These are phyloP conservation scores for Mesocentrotus franciscanus DNA, from an alignment of 53 echinoderm and acorn worm genomes.

Conservation along the genomic window DNA sequence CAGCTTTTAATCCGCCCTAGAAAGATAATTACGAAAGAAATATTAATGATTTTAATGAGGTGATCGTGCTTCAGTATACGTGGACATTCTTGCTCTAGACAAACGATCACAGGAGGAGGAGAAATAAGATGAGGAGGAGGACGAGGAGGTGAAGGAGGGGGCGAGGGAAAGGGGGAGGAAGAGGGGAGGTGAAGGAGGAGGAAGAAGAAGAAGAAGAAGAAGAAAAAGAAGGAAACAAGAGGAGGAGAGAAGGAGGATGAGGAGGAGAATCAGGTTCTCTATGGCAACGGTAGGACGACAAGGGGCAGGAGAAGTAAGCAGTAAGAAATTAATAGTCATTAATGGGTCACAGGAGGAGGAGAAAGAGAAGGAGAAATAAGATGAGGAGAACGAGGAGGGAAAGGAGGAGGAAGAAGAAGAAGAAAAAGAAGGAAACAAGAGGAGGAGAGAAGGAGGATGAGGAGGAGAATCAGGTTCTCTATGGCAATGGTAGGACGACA, in stretches of 20 bases:
- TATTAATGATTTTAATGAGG: not conserved
- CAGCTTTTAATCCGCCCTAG: slow-evolving; percentile 46
- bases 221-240: no score
- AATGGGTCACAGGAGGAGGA: not conserved
- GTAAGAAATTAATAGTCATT: no score
- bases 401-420: not conserved
- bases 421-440: not conserved
- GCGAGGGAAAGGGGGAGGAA: not conserved
- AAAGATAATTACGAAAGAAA: not conserved
- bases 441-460: not conserved
- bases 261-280: no score
- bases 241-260: no score
- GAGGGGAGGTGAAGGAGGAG: not conserved
- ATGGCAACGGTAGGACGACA: not conserved
- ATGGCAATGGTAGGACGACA: no score
- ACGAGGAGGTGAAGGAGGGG: not conserved
- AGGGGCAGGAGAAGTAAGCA: not conserved
- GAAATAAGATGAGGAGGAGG: not conserved
- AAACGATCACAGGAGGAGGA: not conserved
- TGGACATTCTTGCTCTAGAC: no score
- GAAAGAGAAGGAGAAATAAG: not conserved
- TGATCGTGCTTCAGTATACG: no score
- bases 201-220: not conserved
- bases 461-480: not conserved
- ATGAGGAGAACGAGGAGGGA: not conserved